Conservation (phyloP, 2,888 invertebrate genomes). For the Platycnemis pennipes region DNA sequence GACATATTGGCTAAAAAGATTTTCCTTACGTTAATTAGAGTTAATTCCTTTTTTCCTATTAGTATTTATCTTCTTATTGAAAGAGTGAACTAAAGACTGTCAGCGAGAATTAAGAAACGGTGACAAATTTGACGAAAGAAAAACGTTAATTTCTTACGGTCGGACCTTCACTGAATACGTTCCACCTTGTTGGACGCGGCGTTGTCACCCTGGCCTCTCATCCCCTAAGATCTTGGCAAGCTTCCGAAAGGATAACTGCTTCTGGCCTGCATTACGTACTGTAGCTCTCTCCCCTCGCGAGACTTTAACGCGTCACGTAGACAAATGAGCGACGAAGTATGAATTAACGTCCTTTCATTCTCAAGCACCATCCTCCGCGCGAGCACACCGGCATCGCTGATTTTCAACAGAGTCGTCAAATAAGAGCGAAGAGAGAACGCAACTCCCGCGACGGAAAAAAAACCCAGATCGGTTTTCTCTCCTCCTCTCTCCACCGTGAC, state of each 20-base stretch:
- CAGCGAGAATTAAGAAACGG: too few relatives aligned
- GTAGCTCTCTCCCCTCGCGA: neutral
- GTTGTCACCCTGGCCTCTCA: neutral
- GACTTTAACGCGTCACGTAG: neutral
- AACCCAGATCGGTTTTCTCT: constrained; percentile 21
- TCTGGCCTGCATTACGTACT: neutral
- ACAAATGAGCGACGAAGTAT: neutral
- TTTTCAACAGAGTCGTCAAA: neutral
- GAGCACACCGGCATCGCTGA: neutral
- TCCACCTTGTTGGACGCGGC: neutral
- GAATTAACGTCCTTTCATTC: neutral
- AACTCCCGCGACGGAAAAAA: neutral
- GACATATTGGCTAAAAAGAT: too few relatives aligned
- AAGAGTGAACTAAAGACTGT: too few relatives aligned
- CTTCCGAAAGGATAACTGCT: neutral
- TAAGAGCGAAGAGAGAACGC: neutral
- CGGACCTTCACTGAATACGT: neutral
- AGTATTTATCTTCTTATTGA: too few relatives aligned
- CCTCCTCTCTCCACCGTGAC: neutral
- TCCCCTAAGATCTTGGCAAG: neutral
- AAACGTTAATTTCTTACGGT: neutral
- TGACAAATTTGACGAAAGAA: too few relatives aligned
- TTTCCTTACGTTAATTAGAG: too few relatives aligned
- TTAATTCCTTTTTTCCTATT: too few relatives aligned
- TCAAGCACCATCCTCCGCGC: neutral